Conservation (phyloP, 2,113 vertebrate genomes). For the Bombycilla garrulus region DNA sequence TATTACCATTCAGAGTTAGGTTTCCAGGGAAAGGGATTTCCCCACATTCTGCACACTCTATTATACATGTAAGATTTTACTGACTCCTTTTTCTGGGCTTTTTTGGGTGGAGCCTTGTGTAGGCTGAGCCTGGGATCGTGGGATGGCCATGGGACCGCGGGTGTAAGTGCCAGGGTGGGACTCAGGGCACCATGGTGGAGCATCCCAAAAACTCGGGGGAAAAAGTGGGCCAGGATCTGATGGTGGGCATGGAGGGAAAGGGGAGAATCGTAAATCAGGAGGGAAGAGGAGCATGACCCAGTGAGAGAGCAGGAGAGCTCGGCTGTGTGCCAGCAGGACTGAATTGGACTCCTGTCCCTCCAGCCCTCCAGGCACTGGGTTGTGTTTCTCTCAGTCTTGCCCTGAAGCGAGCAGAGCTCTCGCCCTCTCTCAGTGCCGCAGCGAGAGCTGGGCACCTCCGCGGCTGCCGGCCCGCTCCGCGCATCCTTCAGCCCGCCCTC, state of each 20-base stretch:
- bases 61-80: not conserved
- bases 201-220: not conserved
- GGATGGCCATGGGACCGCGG: rapidly evolving
- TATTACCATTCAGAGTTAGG: not conserved
- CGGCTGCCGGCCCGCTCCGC: not conserved
- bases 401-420: not conserved
- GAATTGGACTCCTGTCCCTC: rapidly evolving
- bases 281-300: not conserved
- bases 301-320: not conserved
- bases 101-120: not conserved
- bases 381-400: not conserved
- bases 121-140: not conserved
- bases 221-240: not conserved
- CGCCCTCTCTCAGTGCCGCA: rapidly evolving
- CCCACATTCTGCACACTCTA: not conserved
- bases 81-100: not conserved
- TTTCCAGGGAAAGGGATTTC: not conserved
- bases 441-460: rapidly evolving
- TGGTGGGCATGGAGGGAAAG: not conserved
- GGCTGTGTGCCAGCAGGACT: not conserved
- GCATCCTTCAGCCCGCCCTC: not conserved
- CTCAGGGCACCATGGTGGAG: rapidly evolving
- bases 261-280: rapidly evolving
- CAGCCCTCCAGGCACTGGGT: not conserved
- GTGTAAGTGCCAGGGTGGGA: not conserved